A percentile compares a stretch with the other conserved stretches of the same genome.
Conservation (phyloP, 2,888 invertebrate species). For the Nephrotoma flavescens region DNA sequence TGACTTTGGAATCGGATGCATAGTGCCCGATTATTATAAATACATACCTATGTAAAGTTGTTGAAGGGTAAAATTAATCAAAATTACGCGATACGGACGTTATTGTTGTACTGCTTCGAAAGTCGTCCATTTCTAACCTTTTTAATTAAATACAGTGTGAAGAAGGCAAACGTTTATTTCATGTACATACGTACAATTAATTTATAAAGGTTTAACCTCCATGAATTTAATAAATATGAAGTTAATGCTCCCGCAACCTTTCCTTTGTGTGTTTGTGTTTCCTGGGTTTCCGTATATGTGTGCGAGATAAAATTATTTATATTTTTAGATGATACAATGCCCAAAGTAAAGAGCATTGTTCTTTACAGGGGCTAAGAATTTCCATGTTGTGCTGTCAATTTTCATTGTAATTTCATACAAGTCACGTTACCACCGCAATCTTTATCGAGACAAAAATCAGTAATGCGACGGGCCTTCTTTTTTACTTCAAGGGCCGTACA, state of each 20-base stretch:
- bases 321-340: neutral
- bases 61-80: neutral
- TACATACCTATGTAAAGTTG: neutral
- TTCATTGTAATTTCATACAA: too few species aligned
- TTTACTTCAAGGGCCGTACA: too few species aligned
- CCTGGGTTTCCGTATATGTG: too few species aligned
- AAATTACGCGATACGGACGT: neutral
- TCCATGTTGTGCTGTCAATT: neutral
- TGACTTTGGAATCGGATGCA: neutral
- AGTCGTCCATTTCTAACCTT: neutral
- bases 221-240: neutral
- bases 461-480: too few species aligned
- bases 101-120: neutral
- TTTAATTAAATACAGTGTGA: neutral
- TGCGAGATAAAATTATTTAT: neutral
- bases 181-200: neutral
- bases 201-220: neutral
- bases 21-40: neutral
- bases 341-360: neutral
- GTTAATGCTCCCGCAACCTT: neutral
- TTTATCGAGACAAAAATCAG: too few species aligned
- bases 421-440: too few species aligned
- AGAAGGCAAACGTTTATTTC: neutral
- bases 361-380: neutral
- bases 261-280: neutral